Evolutionary conservation across 1,140 invertebrate genomes (phyloP), one percentile per base, ranked within the genome.

Genomic region (Plodia interpunctella): DNA sequence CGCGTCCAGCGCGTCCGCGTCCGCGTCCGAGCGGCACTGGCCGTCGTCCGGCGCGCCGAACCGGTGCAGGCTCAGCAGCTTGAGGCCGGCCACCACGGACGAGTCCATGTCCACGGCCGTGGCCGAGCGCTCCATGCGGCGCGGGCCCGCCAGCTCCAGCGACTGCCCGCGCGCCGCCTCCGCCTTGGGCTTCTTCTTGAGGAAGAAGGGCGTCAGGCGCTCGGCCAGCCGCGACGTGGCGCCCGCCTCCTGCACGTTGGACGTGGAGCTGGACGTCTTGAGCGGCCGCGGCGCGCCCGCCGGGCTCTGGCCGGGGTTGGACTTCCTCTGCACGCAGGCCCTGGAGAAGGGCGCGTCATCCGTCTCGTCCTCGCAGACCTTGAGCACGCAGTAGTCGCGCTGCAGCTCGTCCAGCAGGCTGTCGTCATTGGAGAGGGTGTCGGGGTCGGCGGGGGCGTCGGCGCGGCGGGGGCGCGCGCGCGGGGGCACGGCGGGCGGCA

Each of bases 111-210:
- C 84, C 10, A 80, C 83, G 18, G 83, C 78, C 30, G 83, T 87
- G 18, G 82, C 83, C n/a, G 86, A 86, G 52, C 86, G 81, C 59
- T 85, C 83, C 58, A 87, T 83, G 44, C 83, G 86, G 18, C 72
- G 77, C 15, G 65, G 60, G 51, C 76, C 74, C 17, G 71, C 69
- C 35, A 87, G 69, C 30, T 88, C 86, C 6, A 88, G 78, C 57
- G 83, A 87, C 60, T 83, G 86, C 0, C 83, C 84, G 20, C 83
- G 80, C 13, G 71, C 68, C 44, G 68, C 10, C 13, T 83, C 81
- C 15, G 82, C 78, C 63, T 90, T 90, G 17, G 80, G 67, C 57
- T 90, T 90, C 62, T 84, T 85, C 61, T 90, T 90, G 0, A 90
- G 66, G 70, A 90, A 89, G 49, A 86, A 90, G 2, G 83, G 82